Evolutionary conservation across 2,113 vertebrate genomes (phyloP), one percentile per base, ranked within the genome.

Genomic region (Triplophysa rosa): DNA sequence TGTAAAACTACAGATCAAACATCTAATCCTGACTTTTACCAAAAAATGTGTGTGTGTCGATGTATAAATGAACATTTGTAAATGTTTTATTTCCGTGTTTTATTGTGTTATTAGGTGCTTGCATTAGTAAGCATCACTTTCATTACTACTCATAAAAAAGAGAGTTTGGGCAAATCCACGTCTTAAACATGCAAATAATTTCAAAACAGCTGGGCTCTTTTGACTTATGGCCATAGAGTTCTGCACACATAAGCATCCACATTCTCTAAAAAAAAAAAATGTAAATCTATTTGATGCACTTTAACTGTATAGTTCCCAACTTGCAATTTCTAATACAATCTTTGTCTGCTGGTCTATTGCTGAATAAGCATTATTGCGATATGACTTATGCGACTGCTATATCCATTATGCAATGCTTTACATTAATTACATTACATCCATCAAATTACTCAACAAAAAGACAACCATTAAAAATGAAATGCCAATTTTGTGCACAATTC

Each of bases 401-500:
- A 17, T 56, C 68, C 49, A 71, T 37, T 71, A 37, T 56, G 26
- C n/a, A 29, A 71, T 37, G 19, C 37, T 58, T 37, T 70, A 71
- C 33, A 14, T 63, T n/a, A 56, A 45, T 19, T 42, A 66, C n/a
- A 54, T 5, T 17, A 47, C 8, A 23, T 72, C 17, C 23, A 47
- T 65, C 21, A 67, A 58, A 47, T 77, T 16, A 40, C 40, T 7
- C 6, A 37, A 24, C 80, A 78, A 24, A 17, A 47, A 64, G 7
- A 59, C 33, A 23, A 14, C 16, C 8, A 29, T 23, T 56, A 69
- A 72, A 33, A 70, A 62, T n/a, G 8, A 52, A 79, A 63, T 52
- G 47, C 10, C 62, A 62, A 24, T 82, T 80, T 77, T 66, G 21
- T 54, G 71, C 66, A 67, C 64, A 62, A 81, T 85, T 70, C 68